Base-by-base conservation (phyloP, 2,113 vertebrate species). In the Oceanodroma tethys region DNA sequence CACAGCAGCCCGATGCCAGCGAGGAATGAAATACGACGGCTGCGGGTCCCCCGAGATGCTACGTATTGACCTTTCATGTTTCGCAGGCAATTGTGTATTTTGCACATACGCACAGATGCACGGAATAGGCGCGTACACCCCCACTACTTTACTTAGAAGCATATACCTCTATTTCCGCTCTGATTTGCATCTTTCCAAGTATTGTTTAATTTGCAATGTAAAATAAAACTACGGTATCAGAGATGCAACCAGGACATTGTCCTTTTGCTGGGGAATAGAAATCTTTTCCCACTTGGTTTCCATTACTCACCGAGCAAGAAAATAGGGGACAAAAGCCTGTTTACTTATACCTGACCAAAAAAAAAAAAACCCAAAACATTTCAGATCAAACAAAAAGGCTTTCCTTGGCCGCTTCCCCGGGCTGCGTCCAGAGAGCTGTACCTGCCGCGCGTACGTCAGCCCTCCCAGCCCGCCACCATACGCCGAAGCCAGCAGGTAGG, bases 161-260 rank as follows among this genome's bases (percentile, higher is more conserved):
- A 43, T 22, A 36, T 30, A 72, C 50, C 81, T 93, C 90, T 48
- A 0, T 68, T 95, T 92, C 95, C 16, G 13, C 45, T 53, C 80
- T 18, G 19, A 94, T 94, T 94, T 97, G 93, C 88, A 96, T 96
- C 93, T 96, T 96, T 86, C 94, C 91, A 95, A 95, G 67, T 63
- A 50, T 73, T 97, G 80, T 88, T 91, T 53, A 3, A 96, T 93
- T 95, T 94, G 91, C 95, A 95, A 95, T 89, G 95, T 96, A 95
- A 97, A 96, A 89, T 30, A 29, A 40, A 94, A 73, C 38, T 30
- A 66, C 5, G 2, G 58, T 27, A 43, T 2, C 60, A 10, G 53
- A 85, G 70, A 40, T 5, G 66, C 71, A 65, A 43, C 45, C 50
- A 32, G 47, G 81, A 43, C 12, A 9, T 10, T 0, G 26, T 10